Conservation (phyloP, 2,797 vertebrate species). For the Acridotheres tristis region DNA sequence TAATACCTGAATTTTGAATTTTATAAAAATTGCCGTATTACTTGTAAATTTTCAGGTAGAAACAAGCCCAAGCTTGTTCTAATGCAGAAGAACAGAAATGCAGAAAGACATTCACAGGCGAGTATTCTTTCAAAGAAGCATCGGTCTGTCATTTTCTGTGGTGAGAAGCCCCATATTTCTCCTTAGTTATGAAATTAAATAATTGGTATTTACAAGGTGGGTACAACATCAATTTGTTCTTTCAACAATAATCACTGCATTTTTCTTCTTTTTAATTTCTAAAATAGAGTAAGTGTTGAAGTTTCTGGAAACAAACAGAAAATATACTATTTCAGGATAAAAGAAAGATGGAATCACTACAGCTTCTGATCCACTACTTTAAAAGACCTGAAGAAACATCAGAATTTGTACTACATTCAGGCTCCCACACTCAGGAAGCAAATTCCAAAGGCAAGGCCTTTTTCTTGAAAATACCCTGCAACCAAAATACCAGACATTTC, state of each 20-base stretch:
- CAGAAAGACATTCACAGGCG: background rate
- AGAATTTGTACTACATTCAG: background rate
- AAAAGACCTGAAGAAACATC: background rate
- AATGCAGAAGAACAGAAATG: background rate
- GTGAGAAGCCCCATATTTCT: background rate
- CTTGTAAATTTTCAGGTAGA: background rate
- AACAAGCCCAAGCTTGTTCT: background rate
- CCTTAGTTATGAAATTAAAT: background rate
- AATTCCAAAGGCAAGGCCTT: constrained; percentile 32
- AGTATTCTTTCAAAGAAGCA: background rate
- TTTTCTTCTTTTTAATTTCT: background rate
- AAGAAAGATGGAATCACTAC: background rate
- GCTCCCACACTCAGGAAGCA: background rate
- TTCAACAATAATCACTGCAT: background rate
- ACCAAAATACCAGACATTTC: constrained; percentile 63
- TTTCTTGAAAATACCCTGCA: constrained; percentile 56
- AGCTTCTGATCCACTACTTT: background rate
- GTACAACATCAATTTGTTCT: background rate
- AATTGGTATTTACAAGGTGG: background rate
- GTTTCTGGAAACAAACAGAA: background rate
- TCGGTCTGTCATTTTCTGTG: background rate
- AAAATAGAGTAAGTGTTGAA: background rate
- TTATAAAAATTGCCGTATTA: background rate
- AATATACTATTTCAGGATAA: background rate
- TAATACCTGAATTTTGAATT: background rate